Conservation (phyloP, 2,113 vertebrate species). For the Chauna torquata region DNA sequence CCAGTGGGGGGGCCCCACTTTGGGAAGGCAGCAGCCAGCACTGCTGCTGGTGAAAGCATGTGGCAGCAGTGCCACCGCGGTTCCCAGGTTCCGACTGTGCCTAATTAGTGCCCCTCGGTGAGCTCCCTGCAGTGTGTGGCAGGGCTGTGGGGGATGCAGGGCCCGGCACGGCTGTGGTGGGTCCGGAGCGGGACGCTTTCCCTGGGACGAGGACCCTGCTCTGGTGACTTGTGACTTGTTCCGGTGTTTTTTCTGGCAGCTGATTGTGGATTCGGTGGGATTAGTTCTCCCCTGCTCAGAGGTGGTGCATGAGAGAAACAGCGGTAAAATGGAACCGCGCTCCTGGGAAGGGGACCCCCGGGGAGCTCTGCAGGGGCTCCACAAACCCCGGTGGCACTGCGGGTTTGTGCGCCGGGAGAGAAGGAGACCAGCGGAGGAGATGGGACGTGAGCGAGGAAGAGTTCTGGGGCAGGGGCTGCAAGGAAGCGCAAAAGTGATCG, state of each 20-base stretch:
- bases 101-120: not conserved
- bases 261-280: not conserved
- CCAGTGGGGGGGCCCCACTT: fast-evolving
- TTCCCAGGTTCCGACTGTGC: not conserved
- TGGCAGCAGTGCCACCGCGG: not conserved
- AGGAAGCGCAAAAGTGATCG: no score
- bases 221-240: not conserved
- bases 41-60: fast-evolving
- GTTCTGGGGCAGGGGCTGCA: no score
- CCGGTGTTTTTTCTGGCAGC: not conserved
- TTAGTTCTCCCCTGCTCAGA: no score
- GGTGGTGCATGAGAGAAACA: not conserved
- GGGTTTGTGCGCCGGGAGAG: not conserved
- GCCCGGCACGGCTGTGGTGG: no score
- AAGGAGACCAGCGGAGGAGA: not conserved
- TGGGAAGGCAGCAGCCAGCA: not conserved
- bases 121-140: not conserved
- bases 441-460: no score
- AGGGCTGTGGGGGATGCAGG: not conserved
- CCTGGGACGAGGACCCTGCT: fast-evolving
- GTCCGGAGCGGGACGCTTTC: not conserved
- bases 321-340: not conserved
- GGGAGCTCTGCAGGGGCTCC: not conserved
- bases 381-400: not conserved
- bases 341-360: not conserved